Evolutionary conservation across 2,888 invertebrate genomes (phyloP).

Genomic region (Cetonia aurata): DNA sequence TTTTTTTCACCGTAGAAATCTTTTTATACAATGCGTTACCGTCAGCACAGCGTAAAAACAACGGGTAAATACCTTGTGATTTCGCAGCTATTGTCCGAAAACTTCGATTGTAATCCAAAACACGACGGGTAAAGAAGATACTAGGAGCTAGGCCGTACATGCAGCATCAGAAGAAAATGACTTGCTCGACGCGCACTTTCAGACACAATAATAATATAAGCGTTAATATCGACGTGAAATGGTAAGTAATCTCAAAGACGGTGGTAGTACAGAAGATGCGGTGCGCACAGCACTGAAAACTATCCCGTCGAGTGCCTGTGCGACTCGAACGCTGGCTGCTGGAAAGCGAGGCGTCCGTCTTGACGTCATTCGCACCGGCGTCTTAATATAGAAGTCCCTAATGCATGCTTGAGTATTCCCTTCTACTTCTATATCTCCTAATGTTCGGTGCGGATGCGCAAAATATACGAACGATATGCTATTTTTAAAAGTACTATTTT

Average conservation of each 20-base stretch:
- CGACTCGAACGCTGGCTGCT: conserved; percentile 39
- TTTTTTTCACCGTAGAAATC: neutral
- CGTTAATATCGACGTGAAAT: too few species aligned
- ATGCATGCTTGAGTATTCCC: conserved; percentile 27
- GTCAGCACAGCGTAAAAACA: neutral
- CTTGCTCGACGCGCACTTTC: too few species aligned
- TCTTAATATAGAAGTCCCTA: conserved; percentile 50
- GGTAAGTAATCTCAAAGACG: neutral
- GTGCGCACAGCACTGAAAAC: conserved; percentile 54
- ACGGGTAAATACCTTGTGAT: conserved; percentile 16
- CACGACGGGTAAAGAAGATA: too few species aligned
- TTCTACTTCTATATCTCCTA: too few species aligned
- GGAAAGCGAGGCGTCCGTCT: conserved; percentile 19
- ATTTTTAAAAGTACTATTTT: too few species aligned
- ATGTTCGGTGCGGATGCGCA: too few species aligned
- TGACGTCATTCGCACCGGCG: conserved; percentile 48
- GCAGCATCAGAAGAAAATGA: too few species aligned
- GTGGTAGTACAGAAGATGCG: conserved; percentile 42
- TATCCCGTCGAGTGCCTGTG: conserved; percentile 43
- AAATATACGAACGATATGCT: too few species aligned
- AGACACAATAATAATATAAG: too few species aligned
- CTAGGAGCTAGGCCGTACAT: too few species aligned
- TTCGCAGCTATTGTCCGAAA: conserved; percentile 14
- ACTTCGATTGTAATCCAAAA: conserved; percentile 2
- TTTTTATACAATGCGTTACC: neutral